A percentile compares a stretch with the other conserved stretches of the same genome.
These are phyloP conservation scores for Lepus europaeus DNA, from an alignment of 2,113 vertebrate genomes.

Conservation along the genomic window DNA sequence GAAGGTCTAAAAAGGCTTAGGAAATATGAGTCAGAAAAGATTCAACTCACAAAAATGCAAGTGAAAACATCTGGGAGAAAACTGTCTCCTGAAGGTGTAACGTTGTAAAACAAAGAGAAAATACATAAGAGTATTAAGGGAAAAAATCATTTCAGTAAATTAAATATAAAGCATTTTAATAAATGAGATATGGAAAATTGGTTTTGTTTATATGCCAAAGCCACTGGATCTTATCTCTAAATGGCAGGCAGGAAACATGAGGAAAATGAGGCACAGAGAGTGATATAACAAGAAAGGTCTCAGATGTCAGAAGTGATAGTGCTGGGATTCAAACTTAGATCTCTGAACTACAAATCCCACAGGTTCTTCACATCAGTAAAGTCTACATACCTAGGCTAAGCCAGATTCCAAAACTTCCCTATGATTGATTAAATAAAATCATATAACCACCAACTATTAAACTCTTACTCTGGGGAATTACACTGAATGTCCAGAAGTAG, in stretches of 20 bases:
- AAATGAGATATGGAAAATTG: not conserved
- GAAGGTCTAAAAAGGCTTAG: constrained; percentile 10
- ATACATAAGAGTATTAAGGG: not conserved
- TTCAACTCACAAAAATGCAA: constrained; percentile 50
- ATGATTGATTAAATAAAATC: not conserved
- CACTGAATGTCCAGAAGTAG: not conserved
- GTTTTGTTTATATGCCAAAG: not conserved
- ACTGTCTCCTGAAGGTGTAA: not conserved
- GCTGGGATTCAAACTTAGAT: not conserved
- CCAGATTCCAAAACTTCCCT: not conserved
- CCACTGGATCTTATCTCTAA: not conserved
- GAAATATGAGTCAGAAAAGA: constrained; percentile 8
- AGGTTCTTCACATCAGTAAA: not conserved
- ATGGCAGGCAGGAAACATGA: not conserved
- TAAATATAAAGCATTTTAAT: constrained; percentile 1
- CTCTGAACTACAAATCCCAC: not conserved
- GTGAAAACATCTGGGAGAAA: constrained; percentile 27
- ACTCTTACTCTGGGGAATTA: not conserved
- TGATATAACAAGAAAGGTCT: not conserved
- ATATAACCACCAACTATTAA: not conserved
- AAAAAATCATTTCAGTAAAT: constrained; percentile 17
- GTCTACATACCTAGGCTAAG: not conserved
- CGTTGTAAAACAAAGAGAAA: constrained; percentile 14
- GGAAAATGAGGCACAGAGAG: not conserved
- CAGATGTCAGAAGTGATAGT: not conserved